A percentile compares a stretch with the other conserved stretches of the same genome.
These are phyloP conservation scores for Drosophila gunungcola DNA, from an alignment of 1,140 invertebrate genomes.

Conservation along the genomic window DNA sequence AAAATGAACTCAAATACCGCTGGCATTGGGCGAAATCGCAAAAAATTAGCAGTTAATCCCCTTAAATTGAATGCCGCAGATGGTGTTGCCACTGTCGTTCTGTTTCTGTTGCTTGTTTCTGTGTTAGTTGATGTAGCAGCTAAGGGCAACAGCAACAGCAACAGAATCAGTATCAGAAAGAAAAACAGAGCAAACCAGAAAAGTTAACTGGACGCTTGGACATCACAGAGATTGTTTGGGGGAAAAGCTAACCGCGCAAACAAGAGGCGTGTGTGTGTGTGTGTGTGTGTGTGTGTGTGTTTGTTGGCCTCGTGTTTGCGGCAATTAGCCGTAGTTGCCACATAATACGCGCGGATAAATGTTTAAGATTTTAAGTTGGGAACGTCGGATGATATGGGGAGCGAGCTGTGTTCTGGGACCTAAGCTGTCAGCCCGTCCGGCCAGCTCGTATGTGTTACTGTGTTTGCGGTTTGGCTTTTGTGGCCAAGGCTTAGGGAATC, in stretches of 20 bases:
- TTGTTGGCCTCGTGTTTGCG: constrained; percentile 31
- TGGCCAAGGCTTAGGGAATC: constrained; percentile 58
- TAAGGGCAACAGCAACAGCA: constrained; percentile 37
- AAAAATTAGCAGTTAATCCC: constrained; percentile 85
- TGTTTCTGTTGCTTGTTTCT: constrained; percentile 6
- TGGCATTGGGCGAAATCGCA: constrained; percentile 79
- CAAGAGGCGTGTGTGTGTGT: constrained; percentile 27
- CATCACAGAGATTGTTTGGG: background rate
- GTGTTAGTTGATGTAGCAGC: constrained; percentile 12
- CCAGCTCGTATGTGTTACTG: constrained; percentile 29
- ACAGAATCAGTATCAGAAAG: background rate
- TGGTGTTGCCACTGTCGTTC: constrained; percentile 60
- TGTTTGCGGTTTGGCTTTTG: constrained; percentile 70
- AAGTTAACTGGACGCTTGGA: constrained; percentile 20
- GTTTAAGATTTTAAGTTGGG: constrained; percentile 82
- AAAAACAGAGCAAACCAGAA: background rate
- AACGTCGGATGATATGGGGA: constrained; percentile 20
- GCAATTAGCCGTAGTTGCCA: constrained; percentile 84
- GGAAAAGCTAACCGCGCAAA: constrained; percentile 8
- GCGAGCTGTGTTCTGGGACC: constrained; percentile 55
- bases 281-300: constrained; percentile 21
- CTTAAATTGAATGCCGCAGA: constrained; percentile 84
- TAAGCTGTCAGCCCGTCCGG: constrained; percentile 60
- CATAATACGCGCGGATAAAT: constrained; percentile 84
- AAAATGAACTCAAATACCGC: constrained; percentile 56